These are phyloP conservation scores for Genyomyrus donnyi DNA, from an alignment of 2,113 vertebrate genomes.

Conservation along the genomic window DNA sequence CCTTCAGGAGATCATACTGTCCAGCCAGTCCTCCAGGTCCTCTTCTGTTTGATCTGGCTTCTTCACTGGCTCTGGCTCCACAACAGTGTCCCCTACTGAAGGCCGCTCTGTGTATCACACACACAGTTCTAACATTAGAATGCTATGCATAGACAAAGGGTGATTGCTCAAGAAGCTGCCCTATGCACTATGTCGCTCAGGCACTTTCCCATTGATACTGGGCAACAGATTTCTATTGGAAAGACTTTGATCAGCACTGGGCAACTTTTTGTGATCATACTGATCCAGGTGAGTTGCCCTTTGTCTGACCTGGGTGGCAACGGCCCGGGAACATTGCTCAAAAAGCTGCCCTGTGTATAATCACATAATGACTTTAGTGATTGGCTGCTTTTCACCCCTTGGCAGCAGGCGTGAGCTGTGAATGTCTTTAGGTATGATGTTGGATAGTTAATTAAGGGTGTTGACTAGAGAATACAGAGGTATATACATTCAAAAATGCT, in stretches of 20 bases:
- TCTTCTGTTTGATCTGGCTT: conserved; percentile 63
- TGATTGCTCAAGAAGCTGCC: no score
- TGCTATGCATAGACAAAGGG: not conserved
- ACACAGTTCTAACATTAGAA: not conserved
- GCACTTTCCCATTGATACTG: not conserved
- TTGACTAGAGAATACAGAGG: not conserved
- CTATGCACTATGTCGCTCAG: no score
- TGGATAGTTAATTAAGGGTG: not conserved
- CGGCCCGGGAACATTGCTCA: not conserved
- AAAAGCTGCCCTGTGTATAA: not conserved
- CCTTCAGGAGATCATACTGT: conserved; percentile 86
- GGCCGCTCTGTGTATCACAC: not conserved
- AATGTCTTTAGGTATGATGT: not conserved
- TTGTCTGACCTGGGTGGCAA: not conserved
- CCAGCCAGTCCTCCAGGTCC: conserved; percentile 92
- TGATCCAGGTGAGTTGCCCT: no score
- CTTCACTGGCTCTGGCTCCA: conserved; percentile 13
- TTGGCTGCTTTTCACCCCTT: not conserved
- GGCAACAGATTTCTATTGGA: not conserved
- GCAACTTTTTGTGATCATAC: not conserved
- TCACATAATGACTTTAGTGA: not conserved
- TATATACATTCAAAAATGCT: not conserved
- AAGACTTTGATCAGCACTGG: not conserved
- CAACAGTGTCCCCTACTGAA: conserved; percentile 19
- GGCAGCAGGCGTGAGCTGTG: not conserved